Base-by-base conservation (phyloP, 2,113 vertebrate genomes). In the Monarcha castaneiventris region DNA sequence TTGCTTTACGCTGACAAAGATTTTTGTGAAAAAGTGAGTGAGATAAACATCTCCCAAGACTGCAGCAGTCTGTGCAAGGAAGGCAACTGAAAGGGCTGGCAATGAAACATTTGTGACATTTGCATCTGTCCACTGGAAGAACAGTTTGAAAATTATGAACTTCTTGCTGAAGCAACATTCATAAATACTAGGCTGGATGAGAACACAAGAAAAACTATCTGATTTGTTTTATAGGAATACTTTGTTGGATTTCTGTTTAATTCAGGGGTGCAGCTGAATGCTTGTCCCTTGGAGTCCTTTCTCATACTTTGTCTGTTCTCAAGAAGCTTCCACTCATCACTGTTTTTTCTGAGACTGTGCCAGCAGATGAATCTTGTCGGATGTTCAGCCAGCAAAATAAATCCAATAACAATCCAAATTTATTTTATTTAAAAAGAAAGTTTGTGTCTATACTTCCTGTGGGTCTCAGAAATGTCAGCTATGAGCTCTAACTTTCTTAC, bases 341-440 rank as follows among this genome's bases (percentile, higher is more conserved):
- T 89, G 41, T 92, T 96, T 94, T 63, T 84, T 87, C 66, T 95
- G 91, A 89, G 74, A 16, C 27, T 73, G 16, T 83, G 79, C 85
- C 88, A 89, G 49, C 77, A 83, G 71, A 88, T 92, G 88, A 87
- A 41, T 85, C 90, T 85, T 87, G 55, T 90, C 0, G 17, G 89
- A 37, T 75, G 75, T 93, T 67, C 84, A 87, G 72, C 55, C 87
- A 87, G 75, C 35, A 84, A 82, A 94, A 91, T 76, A 91, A 84
- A 90, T 66, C 37, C 71, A 61, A 51, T 62, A 80, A 73, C 29
- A 74, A 84, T 82, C 29, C 68, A 58, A 87, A 92, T 71, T 94
- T 59, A 84, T 81, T 95, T 92, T 27, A 75, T 83, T 85, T 85
- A 21, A 52, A 93, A 84, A 67, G 52, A 75, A 51, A 46, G 16